phyloP scores from a whole-genome alignment of 1,140 invertebrate genomes.

The Apis florea region DNA sequence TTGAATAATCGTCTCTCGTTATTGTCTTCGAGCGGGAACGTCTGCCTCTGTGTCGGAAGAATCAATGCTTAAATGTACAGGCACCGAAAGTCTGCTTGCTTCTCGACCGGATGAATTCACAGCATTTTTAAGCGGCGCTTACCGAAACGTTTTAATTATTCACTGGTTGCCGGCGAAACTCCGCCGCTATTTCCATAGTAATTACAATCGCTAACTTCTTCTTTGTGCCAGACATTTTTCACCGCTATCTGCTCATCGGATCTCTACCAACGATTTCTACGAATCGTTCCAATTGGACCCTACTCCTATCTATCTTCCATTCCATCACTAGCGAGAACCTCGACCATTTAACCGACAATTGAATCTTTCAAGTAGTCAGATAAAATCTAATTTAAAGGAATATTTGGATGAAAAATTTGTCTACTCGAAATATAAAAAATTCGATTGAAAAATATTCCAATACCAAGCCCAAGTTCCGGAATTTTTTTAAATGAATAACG shows the following conservation, averaged over 20 bases:
- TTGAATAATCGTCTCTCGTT: slow-evolving; percentile 14
- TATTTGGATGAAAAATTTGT: too few species aligned
- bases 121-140: slow-evolving; percentile 36
- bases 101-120: slow-evolving; percentile 25
- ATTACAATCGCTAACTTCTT: background rate
- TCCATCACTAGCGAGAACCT: background rate
- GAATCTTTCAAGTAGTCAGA: background rate
- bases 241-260: background rate
- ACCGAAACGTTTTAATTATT: slow-evolving; percentile 56
- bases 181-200: slow-evolving; percentile 47
- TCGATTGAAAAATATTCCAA: too few species aligned
- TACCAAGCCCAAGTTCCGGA: background rate
- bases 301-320: background rate
- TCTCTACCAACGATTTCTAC: background rate
- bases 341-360: background rate
- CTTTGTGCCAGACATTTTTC: background rate
- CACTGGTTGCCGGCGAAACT: slow-evolving; percentile 40
- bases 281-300: background rate
- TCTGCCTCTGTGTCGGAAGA: slow-evolving; percentile 27
- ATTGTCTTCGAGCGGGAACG: background rate
- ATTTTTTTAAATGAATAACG: background rate
- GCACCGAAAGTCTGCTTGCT: slow-evolving; percentile 21
- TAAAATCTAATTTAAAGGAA: too few species aligned
- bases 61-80: slow-evolving; percentile 56
- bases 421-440: too few species aligned